Evolutionary conservation across 2,888 invertebrate genomes (phyloP).

Genomic region (Phania funesta): DNA sequence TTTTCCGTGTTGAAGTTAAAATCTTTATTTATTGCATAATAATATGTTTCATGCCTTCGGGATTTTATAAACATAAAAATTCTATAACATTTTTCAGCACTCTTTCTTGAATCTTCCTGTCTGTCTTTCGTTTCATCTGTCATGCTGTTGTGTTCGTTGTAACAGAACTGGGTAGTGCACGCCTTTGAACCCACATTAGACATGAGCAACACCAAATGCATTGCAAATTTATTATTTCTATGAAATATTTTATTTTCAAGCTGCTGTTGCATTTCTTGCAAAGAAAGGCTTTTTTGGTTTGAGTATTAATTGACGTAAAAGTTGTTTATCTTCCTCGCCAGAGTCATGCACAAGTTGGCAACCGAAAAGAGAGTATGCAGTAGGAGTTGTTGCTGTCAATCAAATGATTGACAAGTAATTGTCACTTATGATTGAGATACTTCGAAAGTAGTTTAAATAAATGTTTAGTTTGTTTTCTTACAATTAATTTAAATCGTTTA

Average conservation of each 20-base stretch:
- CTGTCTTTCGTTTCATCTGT: conserved; percentile 17
- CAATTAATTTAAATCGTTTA: not conserved
- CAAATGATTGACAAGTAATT: conserved; percentile 47
- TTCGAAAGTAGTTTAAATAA: conserved; percentile 31
- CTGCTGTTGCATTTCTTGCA: conserved; percentile 19
- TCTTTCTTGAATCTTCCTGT: no score
- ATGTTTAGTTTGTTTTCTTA: not conserved
- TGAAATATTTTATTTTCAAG: conserved; percentile 7
- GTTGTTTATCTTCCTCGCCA: conserved; percentile 33
- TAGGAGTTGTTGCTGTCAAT: conserved; percentile 31
- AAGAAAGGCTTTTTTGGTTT: not conserved
- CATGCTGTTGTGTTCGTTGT: conserved; percentile 26
- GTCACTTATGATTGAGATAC: conserved; percentile 47
- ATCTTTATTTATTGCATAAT: conserved; percentile 67
- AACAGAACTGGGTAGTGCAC: conserved; percentile 22
- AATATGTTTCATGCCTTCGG: conserved; percentile 61
- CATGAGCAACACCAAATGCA: conserved; percentile 13
- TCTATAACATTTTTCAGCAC: conserved; percentile 41
- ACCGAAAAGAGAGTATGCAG: not conserved
- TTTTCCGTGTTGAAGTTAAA: conserved; percentile 49
- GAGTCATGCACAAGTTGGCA: not conserved
- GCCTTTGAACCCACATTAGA: conserved; percentile 43
- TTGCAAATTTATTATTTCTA: conserved; percentile 29
- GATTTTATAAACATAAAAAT: conserved; percentile 54
- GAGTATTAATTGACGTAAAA: conserved; percentile 51